Evolutionary conservation across 1,140 invertebrate genomes (phyloP).

Genomic region (Spodoptera frugiperda): DNA sequence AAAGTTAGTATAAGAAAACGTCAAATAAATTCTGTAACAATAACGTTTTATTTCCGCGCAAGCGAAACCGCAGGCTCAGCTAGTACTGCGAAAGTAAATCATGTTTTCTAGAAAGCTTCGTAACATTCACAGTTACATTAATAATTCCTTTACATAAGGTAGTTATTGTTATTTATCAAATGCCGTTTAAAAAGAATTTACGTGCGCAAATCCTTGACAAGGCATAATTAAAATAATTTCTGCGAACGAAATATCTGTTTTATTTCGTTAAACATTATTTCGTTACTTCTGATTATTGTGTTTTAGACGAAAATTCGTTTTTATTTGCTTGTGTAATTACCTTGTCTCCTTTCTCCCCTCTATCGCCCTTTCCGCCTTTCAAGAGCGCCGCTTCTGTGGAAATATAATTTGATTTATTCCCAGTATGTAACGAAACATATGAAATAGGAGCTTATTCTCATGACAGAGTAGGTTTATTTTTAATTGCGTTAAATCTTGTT

Average conservation of each 20-base stretch:
- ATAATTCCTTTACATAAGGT: no score
- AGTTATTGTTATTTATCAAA: no score
- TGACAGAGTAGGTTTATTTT: neutral
- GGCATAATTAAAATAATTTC: slow-evolving; percentile 6
- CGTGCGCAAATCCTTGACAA: slow-evolving; percentile 16
- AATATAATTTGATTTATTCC: slow-evolving; percentile 68
- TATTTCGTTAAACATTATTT: no score
- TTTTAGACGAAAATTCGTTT: slow-evolving; percentile 3
- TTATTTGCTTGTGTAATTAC: slow-evolving; percentile 65
- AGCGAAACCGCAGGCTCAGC: no score
- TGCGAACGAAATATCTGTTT: neutral
- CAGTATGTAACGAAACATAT: slow-evolving; percentile 22
- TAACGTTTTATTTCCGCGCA: no score
- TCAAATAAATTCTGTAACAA: no score
- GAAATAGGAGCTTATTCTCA: slow-evolving; percentile 21
- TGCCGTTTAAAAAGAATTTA: neutral
- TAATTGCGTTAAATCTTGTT: neutral
- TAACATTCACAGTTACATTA: no score
- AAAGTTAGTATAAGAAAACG: no score
- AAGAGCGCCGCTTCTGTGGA: slow-evolving; percentile 64
- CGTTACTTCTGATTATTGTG: neutral
- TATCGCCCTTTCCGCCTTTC: slow-evolving; percentile 68
- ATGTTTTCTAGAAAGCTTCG: no score
- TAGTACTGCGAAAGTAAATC: no score
- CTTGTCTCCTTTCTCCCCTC: slow-evolving; percentile 77